phyloP scores from a whole-genome alignment of 2,888 invertebrate species.

The Mimumesa dahlbomi region DNA sequence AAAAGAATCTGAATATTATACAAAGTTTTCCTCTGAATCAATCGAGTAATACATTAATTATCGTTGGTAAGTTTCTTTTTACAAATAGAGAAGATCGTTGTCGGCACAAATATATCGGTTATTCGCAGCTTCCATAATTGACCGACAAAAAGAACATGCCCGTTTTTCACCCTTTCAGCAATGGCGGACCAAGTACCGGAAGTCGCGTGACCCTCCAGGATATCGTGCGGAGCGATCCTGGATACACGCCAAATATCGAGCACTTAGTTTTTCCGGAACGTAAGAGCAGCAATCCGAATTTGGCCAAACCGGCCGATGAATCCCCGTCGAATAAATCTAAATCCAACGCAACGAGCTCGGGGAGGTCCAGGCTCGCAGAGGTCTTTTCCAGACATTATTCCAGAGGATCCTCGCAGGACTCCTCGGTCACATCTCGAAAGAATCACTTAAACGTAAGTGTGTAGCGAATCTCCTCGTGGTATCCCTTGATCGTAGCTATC shows the following conservation, averaged over 20 bases:
- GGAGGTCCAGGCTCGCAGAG: conserved; percentile 81
- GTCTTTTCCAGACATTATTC: conserved; percentile 81
- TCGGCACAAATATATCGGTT: too few relatives aligned
- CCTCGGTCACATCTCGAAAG: conserved; percentile 65
- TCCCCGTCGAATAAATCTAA: conserved; percentile 67
- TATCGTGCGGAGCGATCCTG: conserved; percentile 80
- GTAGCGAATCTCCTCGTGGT: neutral
- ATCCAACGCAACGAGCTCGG: conserved; percentile 62
- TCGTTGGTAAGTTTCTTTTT: too few relatives aligned
- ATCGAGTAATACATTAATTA: too few relatives aligned
- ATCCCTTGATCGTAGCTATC: too few relatives aligned
- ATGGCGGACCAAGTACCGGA: conserved; percentile 66
- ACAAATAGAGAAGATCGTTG: too few relatives aligned
- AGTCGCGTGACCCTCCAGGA: conserved; percentile 75
- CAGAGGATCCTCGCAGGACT: conserved; percentile 73
- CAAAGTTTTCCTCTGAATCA: too few relatives aligned
- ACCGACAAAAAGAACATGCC: neutral
- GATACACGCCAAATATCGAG: conserved; percentile 83
- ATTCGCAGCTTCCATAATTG: too few relatives aligned
- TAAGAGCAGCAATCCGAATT: conserved; percentile 80
- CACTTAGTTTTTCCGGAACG: conserved; percentile 82
- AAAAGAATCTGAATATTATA: too few relatives aligned
- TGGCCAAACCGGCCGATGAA: conserved; percentile 67
- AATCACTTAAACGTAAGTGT: conserved; percentile 73
- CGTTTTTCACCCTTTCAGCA: conserved; percentile 57